These are phyloP conservation scores for Oenanthe melanoleuca DNA, from an alignment of 2,113 vertebrate species.

Conservation along the genomic window DNA sequence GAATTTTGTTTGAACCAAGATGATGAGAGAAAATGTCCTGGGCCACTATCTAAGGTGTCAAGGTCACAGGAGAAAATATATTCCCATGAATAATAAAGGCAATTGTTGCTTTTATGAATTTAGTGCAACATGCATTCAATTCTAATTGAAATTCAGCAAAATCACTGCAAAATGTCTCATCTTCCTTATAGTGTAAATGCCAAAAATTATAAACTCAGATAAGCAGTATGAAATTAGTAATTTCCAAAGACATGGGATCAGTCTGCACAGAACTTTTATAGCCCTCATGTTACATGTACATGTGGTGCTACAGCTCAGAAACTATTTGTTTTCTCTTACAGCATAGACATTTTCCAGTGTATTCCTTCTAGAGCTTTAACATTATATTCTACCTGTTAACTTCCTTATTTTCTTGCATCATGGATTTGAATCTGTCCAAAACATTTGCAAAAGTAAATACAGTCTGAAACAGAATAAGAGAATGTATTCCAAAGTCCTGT, in stretches of 20 bases:
- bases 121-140: not conserved
- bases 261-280: not conserved
- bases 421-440: not conserved
- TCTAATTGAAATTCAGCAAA: not conserved
- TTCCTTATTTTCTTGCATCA: not conserved
- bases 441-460: not conserved
- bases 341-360: not conserved
- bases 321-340: not conserved
- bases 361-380: not conserved
- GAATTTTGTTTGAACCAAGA: not conserved
- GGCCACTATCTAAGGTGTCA: not conserved
- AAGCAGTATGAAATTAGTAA: not conserved
- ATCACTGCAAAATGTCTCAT: not conserved
- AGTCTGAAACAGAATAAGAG: not conserved
- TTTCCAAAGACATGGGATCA: not conserved
- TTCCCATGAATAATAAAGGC: not conserved
- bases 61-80: not conserved
- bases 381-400: not conserved
- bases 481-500: not conserved
- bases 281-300: not conserved
- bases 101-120: not conserved
- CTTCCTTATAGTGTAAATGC: not conserved
- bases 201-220: not conserved
- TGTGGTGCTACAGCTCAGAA: not conserved
- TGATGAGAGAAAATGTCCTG: not conserved